Conservation (phyloP, 92 coral and sea anemone genomes). For the Montipora capitata region DNA sequence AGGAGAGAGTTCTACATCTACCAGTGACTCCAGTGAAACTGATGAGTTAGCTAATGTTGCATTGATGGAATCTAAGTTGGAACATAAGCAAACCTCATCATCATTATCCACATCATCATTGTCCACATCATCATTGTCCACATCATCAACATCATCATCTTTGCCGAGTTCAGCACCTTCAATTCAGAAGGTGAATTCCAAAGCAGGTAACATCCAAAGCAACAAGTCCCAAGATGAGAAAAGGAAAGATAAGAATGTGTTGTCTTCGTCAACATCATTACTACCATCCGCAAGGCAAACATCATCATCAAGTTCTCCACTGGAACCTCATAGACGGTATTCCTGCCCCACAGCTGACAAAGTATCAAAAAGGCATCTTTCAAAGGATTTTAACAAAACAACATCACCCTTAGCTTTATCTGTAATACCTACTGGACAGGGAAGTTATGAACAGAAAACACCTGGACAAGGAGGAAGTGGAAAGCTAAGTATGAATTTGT, state of each 20-base stretch:
- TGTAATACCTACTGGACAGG: not conserved
- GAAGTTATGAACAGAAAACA: not conserved
- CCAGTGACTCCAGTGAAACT: conserved; percentile 9
- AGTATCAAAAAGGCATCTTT: not conserved
- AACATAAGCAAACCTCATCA: not conserved
- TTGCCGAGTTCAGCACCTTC: conserved; percentile 21
- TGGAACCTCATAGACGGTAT: not conserved
- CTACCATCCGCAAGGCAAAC: not conserved
- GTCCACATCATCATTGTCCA: conserved; percentile 15
- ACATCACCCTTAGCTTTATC: not conserved
- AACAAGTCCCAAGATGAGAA: not conserved
- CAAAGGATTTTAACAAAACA: not conserved
- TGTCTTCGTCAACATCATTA: conserved; percentile 32
- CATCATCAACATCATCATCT: conserved; percentile 7
- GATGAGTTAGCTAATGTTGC: not conserved
- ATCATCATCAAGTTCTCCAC: not conserved
- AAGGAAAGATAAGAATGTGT: not conserved
- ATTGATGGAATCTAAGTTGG: not conserved
- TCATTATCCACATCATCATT: not conserved
- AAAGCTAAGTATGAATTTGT: not conserved
- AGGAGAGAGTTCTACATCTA: not conserved
- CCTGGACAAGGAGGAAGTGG: not conserved
- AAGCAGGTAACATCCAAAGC: not conserved
- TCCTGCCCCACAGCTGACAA: not conserved
- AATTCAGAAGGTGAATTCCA: not conserved